Base-by-base conservation (phyloP, 2,888 invertebrate species). In the Phlogophora meticulosa region DNA sequence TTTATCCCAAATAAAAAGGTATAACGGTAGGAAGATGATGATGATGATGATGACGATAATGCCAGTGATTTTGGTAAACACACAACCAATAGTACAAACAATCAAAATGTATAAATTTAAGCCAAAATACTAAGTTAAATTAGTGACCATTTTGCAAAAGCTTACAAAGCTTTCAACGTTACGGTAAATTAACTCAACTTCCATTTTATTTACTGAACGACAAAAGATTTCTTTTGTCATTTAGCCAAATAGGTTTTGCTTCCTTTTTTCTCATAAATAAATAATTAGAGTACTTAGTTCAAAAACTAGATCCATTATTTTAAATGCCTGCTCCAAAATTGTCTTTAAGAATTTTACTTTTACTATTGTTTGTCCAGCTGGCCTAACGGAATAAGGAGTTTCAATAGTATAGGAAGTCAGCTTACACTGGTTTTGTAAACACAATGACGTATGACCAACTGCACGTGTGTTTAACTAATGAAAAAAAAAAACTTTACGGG, bases 171-270 rank as follows among this genome's bases (percentile, higher is more conserved):
- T 7, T 10, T 20, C 2, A 15, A 11, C 1, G 9, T 51, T 20
- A 9, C 7, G 13, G 20, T 20, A 51, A 51, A 51, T 36, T 36
- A 20, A 34, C 9, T 36, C 10, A 11, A 10, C 48, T 11, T 28
- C n/a, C n/a, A 24, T n/a, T 28, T 46, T 46, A n/a, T 10, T 51
- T 13, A 17, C 13, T 34, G 7, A 51, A 51, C 34, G 34, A 13
- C 34, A 17, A 51, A 36, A 2, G 2, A 20, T 36, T 17, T 20
- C 49, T 34, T n/a, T 34, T 51, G 20, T 15, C 9, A 34, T 20
- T 51, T 20, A 36, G 34, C 15, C 17, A 20, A 51, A 51, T 36
- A 51, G 34, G 17, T 34, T 51, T 51, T n/a, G 28, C 28, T 28
- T 28, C 28, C 4, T 28, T 28, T 28, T 28, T 28, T 28, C n/a